Base-by-base conservation (phyloP, 2,888 invertebrate genomes). In the Idaea biselata region DNA sequence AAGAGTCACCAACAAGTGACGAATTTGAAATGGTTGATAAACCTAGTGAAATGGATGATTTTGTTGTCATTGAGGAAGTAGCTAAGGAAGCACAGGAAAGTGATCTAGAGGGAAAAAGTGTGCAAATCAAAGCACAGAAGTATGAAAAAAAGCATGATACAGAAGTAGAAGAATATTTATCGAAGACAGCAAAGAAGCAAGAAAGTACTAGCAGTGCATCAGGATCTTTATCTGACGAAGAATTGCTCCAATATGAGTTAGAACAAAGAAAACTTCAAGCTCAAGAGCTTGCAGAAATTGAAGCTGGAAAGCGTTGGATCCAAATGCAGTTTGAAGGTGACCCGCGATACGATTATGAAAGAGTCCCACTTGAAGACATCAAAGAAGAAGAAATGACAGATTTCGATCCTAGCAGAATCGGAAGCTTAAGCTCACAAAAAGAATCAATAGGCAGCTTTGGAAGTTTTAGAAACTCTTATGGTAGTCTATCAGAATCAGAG, bases 401-500 rank as follows among this genome's bases (percentile, higher is more conserved):
- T 78, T 96, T 97, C 78, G 97, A 97, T 81, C 96, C 95, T 32
- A 95, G 95, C 73, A 91, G 95, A 78, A 95, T 96, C 68, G 96
- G 96, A n/a, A 96, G 96, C 75, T 89, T 96, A 60, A 95, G 96
- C 60, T 96, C 96, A 25, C 96, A 96, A 76, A 95, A 96, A 71
- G 95, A 96, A 77, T 96, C 96, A 0, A 95, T 97, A 59, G 97
- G 97, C 53, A 95, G 95, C 77, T 95, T 94, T 72, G 97, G 97
- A 73, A 97, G 97, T 74, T 95, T 97, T 77, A 96, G 97, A 75
- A 97, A 97, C 77, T 97, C 97, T 0, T 96, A 96, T 67, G 97
- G 97, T 7, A 98, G 98, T 76, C 97, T 98, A 0, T 98, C 98
- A 0, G 98, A 98, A 79, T 97, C 97, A 73, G 97, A 98, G 86